phyloP scores from a whole-genome alignment of 2,113 vertebrate genomes.

The Sitta europaea region DNA sequence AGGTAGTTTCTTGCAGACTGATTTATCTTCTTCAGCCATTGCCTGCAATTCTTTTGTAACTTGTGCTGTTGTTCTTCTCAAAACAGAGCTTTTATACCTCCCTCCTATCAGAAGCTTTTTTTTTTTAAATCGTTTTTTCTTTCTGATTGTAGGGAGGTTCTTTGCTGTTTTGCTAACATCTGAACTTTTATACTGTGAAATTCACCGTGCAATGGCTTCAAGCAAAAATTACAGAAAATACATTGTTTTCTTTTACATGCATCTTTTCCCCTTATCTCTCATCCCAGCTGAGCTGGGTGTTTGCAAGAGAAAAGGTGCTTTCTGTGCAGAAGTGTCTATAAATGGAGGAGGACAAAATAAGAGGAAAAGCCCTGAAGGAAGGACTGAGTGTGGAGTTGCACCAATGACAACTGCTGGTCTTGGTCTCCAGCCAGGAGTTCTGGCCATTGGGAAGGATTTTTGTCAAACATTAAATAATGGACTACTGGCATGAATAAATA shows the following conservation, averaged over 20 bases:
- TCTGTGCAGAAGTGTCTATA: neutral
- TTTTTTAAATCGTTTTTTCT: too few species aligned
- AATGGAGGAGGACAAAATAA: neutral
- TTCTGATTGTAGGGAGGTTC: too few species aligned
- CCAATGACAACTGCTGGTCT: neutral
- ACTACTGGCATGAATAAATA: neutral
- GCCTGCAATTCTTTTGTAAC: too few species aligned
- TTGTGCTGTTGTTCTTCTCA: too few species aligned
- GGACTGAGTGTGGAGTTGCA: neutral
- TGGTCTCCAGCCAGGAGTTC: neutral
- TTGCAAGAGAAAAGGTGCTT: neutral
- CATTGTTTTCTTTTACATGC: neutral
- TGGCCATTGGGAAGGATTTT: neutral
- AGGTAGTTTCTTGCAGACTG: too few species aligned
- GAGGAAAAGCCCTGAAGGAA: neutral
- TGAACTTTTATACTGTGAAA: neutral
- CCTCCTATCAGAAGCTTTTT: too few species aligned
- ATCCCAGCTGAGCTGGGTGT: neutral
- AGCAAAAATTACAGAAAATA: neutral
- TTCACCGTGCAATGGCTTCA: neutral
- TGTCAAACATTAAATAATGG: neutral
- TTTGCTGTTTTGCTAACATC: neutral
- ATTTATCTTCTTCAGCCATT: too few species aligned
- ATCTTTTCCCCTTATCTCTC: neutral
- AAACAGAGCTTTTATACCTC: too few species aligned